phyloP scores from a whole-genome alignment of 2,797 vertebrate species.

The Onychomys torridus region DNA sequence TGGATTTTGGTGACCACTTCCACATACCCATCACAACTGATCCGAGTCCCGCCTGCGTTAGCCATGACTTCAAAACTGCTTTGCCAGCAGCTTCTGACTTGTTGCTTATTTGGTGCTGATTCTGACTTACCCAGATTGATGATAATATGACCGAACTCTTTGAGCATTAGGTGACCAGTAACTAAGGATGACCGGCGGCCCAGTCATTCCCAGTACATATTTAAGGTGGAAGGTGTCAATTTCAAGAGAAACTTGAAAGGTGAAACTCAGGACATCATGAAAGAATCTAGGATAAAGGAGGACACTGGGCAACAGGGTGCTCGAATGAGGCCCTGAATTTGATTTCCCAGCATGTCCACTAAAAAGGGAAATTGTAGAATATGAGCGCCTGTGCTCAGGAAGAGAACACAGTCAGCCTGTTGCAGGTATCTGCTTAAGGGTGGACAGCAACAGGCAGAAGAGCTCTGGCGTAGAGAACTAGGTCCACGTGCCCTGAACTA shows the following conservation, averaged over 20 bases:
- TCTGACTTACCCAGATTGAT: not conserved
- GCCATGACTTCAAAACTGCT: not conserved
- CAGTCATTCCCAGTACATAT: not conserved
- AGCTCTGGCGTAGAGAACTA: not conserved
- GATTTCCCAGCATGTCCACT: not conserved
- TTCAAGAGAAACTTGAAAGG: slow-evolving; percentile 20
- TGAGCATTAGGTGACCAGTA: slow-evolving; percentile 9
- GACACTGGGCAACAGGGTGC: accelerated
- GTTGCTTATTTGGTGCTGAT: not conserved
- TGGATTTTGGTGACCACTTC: not conserved
- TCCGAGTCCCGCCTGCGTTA: not conserved
- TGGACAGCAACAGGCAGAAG: not conserved
- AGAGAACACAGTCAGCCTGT: not conserved
- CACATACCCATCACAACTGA: not conserved
- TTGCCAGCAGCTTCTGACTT: not conserved
- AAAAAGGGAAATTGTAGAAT: not conserved
- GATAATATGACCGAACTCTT: not conserved
- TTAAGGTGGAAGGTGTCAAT: not conserved
- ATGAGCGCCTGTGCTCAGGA: not conserved
- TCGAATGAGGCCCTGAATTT: no score
- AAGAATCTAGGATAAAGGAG: slow-evolving; percentile 11
- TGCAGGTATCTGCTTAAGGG: not conserved
- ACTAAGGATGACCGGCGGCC: not conserved
- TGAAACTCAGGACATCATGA: not conserved
- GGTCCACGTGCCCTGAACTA: not conserved